phyloP scores from a whole-genome alignment of 1,140 invertebrate genomes.

The Drosophila fuyamai region DNA sequence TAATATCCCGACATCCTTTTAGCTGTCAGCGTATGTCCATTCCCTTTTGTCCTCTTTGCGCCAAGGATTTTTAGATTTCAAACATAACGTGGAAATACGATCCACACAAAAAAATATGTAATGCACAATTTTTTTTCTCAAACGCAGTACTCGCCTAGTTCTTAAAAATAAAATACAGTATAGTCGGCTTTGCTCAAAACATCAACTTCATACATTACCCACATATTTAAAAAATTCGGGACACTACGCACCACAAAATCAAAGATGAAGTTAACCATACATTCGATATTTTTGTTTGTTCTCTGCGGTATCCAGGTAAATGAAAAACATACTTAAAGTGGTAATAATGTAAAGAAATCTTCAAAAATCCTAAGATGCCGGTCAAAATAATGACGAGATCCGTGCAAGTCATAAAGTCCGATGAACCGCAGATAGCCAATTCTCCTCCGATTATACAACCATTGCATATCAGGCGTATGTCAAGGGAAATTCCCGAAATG shows the following conservation, averaged over 20 bases:
- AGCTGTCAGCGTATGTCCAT: slow-evolving; percentile 12
- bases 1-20: slow-evolving; percentile 57
- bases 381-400: background rate
- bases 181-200: slow-evolving; percentile 1
- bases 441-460: background rate
- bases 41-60: background rate
- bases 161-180: background rate
- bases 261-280: slow-evolving; percentile 1
- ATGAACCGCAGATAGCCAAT: background rate
- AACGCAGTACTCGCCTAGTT: no score
- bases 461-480: slow-evolving; percentile 13
- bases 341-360: background rate
- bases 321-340: background rate
- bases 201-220: background rate
- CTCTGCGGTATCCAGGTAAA: slow-evolving; percentile 11
- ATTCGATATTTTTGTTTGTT: background rate
- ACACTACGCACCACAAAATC: background rate
- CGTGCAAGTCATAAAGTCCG: background rate
- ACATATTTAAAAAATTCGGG: background rate
- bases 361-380: slow-evolving; percentile 6
- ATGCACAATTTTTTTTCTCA: no score
- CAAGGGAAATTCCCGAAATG: background rate
- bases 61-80: slow-evolving; percentile 11
- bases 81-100: background rate
- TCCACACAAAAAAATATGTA: background rate